Evolutionary conservation across 2,888 invertebrate species (phyloP), one percentile per base, ranked within the genome.

Genomic region (Dioctria linearis): DNA sequence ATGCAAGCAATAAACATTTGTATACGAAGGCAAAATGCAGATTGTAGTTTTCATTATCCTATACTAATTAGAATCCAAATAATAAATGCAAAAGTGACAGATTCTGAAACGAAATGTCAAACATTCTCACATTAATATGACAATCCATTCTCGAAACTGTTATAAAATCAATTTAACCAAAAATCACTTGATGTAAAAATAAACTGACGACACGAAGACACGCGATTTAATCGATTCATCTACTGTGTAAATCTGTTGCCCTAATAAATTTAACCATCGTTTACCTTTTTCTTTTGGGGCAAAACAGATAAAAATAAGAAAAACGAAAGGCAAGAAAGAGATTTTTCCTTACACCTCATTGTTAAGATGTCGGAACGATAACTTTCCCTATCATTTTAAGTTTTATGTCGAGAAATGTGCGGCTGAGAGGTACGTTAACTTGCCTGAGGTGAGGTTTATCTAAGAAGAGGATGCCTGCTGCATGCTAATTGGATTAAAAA

Each of bases 161-260:
- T 25, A n/a, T n/a, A 25, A 65, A 65, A 40, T 65, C 65, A 65
- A 65, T 65, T 40, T 37, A 40, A 40, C 11, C 25, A 25, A 65
- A 65, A 65, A 65, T 65, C 40, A 42, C 65, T 25, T 25, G 40
- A 2, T 42, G 39, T 65, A 46, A 67, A 46, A 67, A 51, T 4
- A 11, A 69, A 69, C 51, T 69, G 3, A 37, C 49, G 40, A 69
- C 51, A 39, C 37, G 54, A 54, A 69, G 51, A 51, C 65, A 65
- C n/a, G 69, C 51, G 51, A 69, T 69, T 69, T 51, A 25, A 69
- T 69, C 49, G 69, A 69, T 69, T 69, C 37, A 69, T 69, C 69
- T 69, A 25, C 51, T n/a, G 9, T 37, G 40, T 69, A 69, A 69
- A 69, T 51, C 51, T 51, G 49, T 51, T 51, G 51, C 69, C 67